Evolutionary conservation across 2,797 vertebrate genomes (phyloP).

Genomic region (Hyperoplus immaculatus): DNA sequence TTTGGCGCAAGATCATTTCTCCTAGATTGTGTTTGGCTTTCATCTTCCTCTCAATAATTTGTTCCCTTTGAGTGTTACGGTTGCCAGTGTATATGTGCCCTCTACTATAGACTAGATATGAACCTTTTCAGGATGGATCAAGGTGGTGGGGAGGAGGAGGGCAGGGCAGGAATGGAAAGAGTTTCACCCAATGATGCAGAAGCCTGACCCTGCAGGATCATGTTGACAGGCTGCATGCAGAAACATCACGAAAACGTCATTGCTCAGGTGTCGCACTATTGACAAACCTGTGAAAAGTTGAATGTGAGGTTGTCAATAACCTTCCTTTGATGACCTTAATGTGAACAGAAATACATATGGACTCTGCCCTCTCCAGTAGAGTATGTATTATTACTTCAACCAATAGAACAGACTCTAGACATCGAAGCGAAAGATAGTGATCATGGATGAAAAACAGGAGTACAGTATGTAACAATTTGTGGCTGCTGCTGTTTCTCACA

Average conservation of each 20-base stretch:
- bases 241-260: constrained; percentile 38
- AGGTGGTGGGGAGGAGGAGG: constrained; percentile 47
- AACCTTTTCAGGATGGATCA: constrained; percentile 48
- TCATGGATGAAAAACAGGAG: constrained; percentile 35
- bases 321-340: constrained; percentile 11
- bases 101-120: constrained; percentile 34
- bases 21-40: constrained; percentile 66
- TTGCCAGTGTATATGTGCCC: constrained; percentile 49
- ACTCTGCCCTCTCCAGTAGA: constrained; percentile 18
- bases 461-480: constrained; percentile 53
- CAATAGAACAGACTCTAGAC: constrained; percentile 13
- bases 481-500: constrained; percentile 48
- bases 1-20: constrained; percentile 66
- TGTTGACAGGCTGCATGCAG: constrained; percentile 51
- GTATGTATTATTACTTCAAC: constrained; percentile 12
- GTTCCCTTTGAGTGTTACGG: constrained; percentile 52
- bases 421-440: constrained; percentile 16
- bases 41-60: constrained; percentile 55
- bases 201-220: constrained; percentile 53
- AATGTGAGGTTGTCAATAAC: constrained; percentile 13
- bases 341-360: constrained; percentile 16
- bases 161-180: constrained; percentile 31
- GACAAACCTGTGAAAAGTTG: constrained; percentile 19
- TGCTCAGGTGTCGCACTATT: constrained; percentile 36
- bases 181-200: constrained; percentile 50